phyloP scores from a whole-genome alignment of 2,113 vertebrate species.

The Proterorhinus semilunaris region DNA sequence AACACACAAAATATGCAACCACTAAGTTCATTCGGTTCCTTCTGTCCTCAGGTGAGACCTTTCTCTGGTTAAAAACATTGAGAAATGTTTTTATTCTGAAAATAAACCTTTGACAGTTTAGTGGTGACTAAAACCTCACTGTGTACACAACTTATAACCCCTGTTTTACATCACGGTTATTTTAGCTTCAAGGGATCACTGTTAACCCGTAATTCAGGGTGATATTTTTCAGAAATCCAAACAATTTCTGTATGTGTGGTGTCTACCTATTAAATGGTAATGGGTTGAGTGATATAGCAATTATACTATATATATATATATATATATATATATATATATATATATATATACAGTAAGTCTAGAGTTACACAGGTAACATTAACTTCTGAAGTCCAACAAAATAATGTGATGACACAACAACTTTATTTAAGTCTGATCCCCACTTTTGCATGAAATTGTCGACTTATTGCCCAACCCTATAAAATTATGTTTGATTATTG shows the following conservation, averaged over 20 bases:
- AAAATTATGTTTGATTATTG: too few relatives aligned
- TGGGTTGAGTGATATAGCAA: not conserved
- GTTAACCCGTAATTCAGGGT: not conserved
- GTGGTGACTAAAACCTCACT: not conserved
- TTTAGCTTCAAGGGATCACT: not conserved
- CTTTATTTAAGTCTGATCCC: too few relatives aligned
- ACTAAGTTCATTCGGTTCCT: not conserved
- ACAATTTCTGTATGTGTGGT: not conserved
- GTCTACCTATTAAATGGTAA: not conserved
- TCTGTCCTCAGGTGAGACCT: not conserved
- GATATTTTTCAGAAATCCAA: not conserved
- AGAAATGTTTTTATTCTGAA: conserved; percentile 1
- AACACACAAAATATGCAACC: not conserved
- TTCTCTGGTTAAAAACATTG: not conserved
- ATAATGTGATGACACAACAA: too few relatives aligned
- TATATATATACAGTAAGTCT: too few relatives aligned
- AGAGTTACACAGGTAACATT: too few relatives aligned
- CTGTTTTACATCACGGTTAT: not conserved
- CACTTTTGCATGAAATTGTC: too few relatives aligned
- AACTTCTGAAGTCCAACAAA: too few relatives aligned
- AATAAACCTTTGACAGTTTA: not conserved
- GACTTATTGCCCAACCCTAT: too few relatives aligned
- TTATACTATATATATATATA: too few relatives aligned
- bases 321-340: too few relatives aligned
- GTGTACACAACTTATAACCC: not conserved